Evolutionary conservation across 2,113 vertebrate genomes (phyloP), one percentile per base, ranked within the genome.

Genomic region (Notothenia coriiceps): DNA sequence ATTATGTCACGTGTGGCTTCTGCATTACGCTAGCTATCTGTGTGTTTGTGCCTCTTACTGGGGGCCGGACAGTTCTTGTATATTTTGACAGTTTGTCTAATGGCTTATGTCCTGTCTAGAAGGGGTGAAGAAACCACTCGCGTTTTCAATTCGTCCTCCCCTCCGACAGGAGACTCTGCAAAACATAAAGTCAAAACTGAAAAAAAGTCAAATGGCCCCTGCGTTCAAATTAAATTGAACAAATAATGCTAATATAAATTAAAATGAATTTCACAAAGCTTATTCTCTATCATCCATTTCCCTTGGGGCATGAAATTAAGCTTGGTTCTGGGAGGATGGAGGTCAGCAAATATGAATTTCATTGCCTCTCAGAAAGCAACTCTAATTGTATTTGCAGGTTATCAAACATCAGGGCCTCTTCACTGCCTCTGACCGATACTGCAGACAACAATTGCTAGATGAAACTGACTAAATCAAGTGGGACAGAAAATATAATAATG

Each of bases 251-350:
- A 40, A 7, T 44, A 70, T 57, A 33, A 43, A 52, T 74, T 14
- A 67, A 12, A 57, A 5, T 43, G 17, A 22, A 70, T 35, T 22
- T 46, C 11, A 47, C 55, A 49, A 13, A 40, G 35, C 40, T 10
- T 14, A 52, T 60, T 59, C 67, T 35, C 52, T n/a, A 43, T 63
- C 25, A 55, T 62, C 40, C 49, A 55, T 43, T 50, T 73, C 29
- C 63, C 46, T 25, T 44, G 20, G 18, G 12, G 51, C 47, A 65
- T 75, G 65, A 49, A 63, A 86, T 82, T 35, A 70, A 50, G 61
- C 20, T 35, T 67, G 47, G 25, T 50, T 76, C 77, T 86, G 18
- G 5, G 25, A 44, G 33, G 51, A 3, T 68, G 14, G 59, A 76
- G 50, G 11, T 55, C 44, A 52, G 13, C 46, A 54, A 65, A 76